Conservation (phyloP, 2,113 vertebrate species). For the Rhynchopsitta pachyrhyncha region DNA sequence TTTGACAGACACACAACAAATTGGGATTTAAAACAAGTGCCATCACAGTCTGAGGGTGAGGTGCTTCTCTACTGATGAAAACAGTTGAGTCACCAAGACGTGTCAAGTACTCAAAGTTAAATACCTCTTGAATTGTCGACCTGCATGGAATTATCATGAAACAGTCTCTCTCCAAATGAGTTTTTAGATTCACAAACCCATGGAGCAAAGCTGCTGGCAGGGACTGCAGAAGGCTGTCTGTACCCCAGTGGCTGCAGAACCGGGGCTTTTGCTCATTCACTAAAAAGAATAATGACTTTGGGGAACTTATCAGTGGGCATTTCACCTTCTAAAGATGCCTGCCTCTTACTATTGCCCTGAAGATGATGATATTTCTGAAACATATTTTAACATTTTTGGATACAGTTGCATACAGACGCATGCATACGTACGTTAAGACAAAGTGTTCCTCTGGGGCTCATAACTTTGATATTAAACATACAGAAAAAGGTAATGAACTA, state of each 20-base stretch:
- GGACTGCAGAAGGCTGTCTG: neutral
- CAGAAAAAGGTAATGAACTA: neutral
- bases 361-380: neutral
- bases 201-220: neutral
- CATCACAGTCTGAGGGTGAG: neutral
- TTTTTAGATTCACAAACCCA: neutral
- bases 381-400: neutral
- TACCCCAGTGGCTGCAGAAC: neutral
- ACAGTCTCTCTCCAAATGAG: neutral
- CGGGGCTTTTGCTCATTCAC: neutral
- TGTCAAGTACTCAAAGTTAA: neutral
- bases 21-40: neutral
- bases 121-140: neutral
- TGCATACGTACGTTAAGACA: neutral
- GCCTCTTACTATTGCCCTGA: rapidly evolving
- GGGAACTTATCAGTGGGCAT: neutral
- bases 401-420: neutral
- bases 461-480: neutral
- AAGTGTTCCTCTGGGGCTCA: neutral
- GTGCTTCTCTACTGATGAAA: neutral
- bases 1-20: neutral
- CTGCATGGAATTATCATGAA: neutral
- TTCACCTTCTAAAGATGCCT: neutral
- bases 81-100: neutral
- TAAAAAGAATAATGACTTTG: neutral